These are phyloP conservation scores for Philonicus albiceps DNA, from an alignment of 2,888 invertebrate species.

Conservation along the genomic window DNA sequence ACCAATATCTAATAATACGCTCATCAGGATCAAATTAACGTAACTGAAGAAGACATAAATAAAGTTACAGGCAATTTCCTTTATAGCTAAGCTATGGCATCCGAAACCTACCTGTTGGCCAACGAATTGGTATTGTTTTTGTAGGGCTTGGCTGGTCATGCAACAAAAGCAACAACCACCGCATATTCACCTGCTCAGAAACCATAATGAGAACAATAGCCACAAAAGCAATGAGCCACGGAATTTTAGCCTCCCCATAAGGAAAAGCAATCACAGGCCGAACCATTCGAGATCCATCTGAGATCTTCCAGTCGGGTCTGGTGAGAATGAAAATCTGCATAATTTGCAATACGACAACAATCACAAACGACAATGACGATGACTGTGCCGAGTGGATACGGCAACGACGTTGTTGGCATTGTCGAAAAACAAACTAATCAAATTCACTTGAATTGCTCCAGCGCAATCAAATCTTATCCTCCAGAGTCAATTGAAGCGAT, in stretches of 20 bases:
- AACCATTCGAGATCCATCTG: not conserved
- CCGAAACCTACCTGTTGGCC: not conserved
- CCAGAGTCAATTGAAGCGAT: not conserved
- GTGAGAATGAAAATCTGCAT: not conserved
- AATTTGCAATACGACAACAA: not conserved
- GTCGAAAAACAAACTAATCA: conserved; percentile 28
- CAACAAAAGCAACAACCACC: not conserved
- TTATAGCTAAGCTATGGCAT: not conserved
- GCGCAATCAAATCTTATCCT: conserved; percentile 22
- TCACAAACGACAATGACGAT: not conserved
- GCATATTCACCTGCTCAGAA: not conserved
- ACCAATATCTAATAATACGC: too few species aligned
- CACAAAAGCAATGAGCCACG: not conserved
- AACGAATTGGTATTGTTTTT: not conserved
- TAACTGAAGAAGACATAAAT: not conserved
- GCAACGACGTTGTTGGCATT: not conserved
- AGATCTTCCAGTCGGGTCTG: not conserved
- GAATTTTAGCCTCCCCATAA: not conserved
- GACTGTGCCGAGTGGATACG: not conserved
- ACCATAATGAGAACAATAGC: not conserved
- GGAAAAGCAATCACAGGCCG: not conserved
- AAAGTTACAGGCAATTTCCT: not conserved
- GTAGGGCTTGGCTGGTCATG: not conserved
- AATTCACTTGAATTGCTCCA: conserved; percentile 6
- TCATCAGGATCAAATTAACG: not conserved